These are phyloP conservation scores for Drosophila aldrichi DNA, from an alignment of 2,888 invertebrate species.

Conservation along the genomic window DNA sequence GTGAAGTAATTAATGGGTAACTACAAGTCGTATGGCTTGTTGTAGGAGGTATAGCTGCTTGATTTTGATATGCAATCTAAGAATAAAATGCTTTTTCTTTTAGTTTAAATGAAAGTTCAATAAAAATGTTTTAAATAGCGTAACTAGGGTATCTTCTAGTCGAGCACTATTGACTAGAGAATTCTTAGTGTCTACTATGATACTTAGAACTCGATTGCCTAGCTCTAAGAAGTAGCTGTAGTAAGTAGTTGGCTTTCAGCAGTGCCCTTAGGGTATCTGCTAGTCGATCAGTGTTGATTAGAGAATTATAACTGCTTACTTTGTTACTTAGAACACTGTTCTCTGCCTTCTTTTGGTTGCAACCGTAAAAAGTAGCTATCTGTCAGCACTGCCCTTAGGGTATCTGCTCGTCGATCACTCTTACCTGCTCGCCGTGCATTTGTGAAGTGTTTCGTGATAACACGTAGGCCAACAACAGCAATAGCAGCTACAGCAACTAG, in stretches of 20 bases:
- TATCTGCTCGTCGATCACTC: background rate
- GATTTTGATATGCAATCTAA: background rate
- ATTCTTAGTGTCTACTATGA: background rate
- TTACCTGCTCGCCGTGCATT: slow-evolving; percentile 13
- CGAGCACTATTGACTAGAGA: background rate
- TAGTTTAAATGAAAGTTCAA: too few relatives aligned
- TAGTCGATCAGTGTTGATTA: background rate
- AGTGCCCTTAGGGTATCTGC: background rate
- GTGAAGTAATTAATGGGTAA: background rate
- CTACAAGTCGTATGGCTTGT: background rate
- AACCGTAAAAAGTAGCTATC: background rate
- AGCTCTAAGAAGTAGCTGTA: too few relatives aligned
- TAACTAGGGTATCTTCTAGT: background rate
- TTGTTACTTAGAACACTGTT: background rate
- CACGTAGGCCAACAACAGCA: slow-evolving; percentile 60
- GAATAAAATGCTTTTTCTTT: background rate
- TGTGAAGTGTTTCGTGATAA: slow-evolving; percentile 69
- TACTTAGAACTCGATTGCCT: background rate
- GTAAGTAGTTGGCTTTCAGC: too few relatives aligned
- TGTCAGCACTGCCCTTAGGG: background rate
- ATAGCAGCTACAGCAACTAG: slow-evolving; percentile 26
- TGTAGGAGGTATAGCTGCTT: background rate
- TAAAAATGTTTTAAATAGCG: too few relatives aligned
- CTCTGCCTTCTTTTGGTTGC: fast-evolving
- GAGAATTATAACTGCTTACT: background rate